phyloP scores from a whole-genome alignment of 2,888 invertebrate genomes.

The Hirudinaria manillensis region DNA sequence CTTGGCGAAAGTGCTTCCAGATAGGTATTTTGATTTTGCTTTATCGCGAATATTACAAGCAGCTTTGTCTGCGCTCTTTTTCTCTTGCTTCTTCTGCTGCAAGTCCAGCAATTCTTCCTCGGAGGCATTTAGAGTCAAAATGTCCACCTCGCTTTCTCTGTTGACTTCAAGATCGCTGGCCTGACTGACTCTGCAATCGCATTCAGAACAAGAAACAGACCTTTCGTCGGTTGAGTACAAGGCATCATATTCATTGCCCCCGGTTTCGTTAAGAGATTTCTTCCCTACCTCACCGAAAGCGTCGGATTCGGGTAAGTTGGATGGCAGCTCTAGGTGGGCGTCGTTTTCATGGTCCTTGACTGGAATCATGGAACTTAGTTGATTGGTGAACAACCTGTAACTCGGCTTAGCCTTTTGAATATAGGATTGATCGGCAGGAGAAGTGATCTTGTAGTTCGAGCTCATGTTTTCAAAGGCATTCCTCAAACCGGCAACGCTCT shows the following conservation, averaged over 20 bases:
- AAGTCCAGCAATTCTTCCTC: conserved; percentile 25
- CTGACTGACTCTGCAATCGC: conserved; percentile 25
- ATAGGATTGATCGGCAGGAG: neutral
- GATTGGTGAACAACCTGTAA: neutral
- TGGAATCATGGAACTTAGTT: neutral
- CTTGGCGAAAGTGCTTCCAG: conserved; percentile 26
- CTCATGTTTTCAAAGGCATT: neutral
- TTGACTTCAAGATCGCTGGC: conserved; percentile 30
- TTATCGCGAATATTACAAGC: neutral
- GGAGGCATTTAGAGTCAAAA: conserved; percentile 24
- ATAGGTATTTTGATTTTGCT: neutral
- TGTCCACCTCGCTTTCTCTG: conserved; percentile 29
- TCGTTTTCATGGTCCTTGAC: neutral
- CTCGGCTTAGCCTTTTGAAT: neutral
- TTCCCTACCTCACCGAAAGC: neutral
- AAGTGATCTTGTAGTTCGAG: neutral
- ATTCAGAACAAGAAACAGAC: conserved; percentile 5
- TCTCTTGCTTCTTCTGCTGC: conserved; percentile 18
- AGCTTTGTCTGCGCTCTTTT: neutral
- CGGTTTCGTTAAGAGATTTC: neutral
- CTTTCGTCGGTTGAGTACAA: conserved; percentile 8
- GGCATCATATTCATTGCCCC: neutral
- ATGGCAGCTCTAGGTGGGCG: neutral
- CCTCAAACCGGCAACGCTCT: neutral
- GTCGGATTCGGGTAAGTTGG: neutral